phyloP scores from a whole-genome alignment of 2,113 vertebrate species.

The Brachyistius frenatus region DNA sequence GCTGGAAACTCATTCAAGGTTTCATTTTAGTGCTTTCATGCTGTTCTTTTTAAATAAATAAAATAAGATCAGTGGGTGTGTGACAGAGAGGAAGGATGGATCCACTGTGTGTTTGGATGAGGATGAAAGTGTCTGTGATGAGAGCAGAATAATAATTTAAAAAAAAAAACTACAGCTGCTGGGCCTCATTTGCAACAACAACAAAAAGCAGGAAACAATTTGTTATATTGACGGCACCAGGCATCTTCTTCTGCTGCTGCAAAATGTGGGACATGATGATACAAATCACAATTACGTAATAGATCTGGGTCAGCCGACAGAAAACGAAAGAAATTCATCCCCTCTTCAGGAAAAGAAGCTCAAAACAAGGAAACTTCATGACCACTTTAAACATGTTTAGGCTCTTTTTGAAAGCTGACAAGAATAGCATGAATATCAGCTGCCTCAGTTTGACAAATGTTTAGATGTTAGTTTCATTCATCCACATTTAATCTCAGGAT shows the following conservation, averaged over 20 bases:
- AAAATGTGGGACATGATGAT: constrained; percentile 45
- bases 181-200: constrained; percentile 41
- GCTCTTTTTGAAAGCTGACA: not conserved
- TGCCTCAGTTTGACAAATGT: too few species aligned
- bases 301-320: constrained; percentile 57
- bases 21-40: constrained; percentile 13
- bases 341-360: not conserved
- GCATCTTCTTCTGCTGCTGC: constrained; percentile 29
- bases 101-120: constrained; percentile 31
- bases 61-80: constrained; percentile 42
- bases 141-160: not conserved
- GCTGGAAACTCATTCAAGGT: not conserved
- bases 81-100: constrained; percentile 36
- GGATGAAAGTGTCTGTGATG: constrained; percentile 45
- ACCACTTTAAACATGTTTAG: not conserved
- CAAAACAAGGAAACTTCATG: not conserved
- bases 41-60: not conserved
- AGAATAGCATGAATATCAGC: too few species aligned
- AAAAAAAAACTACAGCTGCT: constrained; percentile 28
- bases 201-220: constrained; percentile 27
- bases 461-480: constrained; percentile 6
- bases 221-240: constrained; percentile 32
- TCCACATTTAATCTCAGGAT: constrained; percentile 39
- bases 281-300: constrained; percentile 46
- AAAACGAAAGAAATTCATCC: not conserved